Base-by-base conservation (phyloP, 92 coral and sea anemone genomes). In the Heliopora coerulea region DNA sequence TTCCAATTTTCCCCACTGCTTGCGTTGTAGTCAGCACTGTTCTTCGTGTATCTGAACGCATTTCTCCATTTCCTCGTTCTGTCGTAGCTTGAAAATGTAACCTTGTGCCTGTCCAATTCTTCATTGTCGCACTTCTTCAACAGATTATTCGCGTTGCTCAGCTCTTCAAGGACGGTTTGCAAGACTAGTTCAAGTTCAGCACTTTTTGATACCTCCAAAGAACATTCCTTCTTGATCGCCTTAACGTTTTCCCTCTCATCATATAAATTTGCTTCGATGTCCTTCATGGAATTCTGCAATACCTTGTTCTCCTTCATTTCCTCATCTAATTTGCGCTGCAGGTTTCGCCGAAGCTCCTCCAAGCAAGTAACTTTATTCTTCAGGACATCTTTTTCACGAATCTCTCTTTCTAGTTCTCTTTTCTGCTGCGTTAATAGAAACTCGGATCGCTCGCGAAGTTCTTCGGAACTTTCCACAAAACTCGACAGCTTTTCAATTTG, bases 401-500 rank as follows among this genome's bases (percentile, higher is more conserved):
- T 33, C 0, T 70, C 44, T 70, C 32, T 54, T 70, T 27, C 18
- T 21, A 70, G 50, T 42, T 70, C 49, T 24, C 32, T 28, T 20
- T 70, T 54, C 39, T 70, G 77, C 37, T 70, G 63, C 6, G 77
- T 26, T 6, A 70, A 20, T 26, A 30, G 77, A 34, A 15, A 11
- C 30, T 70, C 77, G 27, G 77, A 70, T 34, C 57, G 77, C 57
- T 52, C 77, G 13, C 77, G 77, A 52, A 37, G 77, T 13, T 70
- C 77, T 34, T 50, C 77, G 49, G 77, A 70, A 35, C 77, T 52
- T 25, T 70, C 77, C 14, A 70, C 50, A 63, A 70, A 70, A 17
- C 61, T 50, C 17, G 77, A 70, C 13, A 82, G 63, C 54, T 75
- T 85, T 32, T 86, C 96, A 26, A 93, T 62, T 72, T 88, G 90